These are phyloP conservation scores for Isurus oxyrinchus DNA, from an alignment of 2,113 vertebrate genomes.

Conservation along the genomic window DNA sequence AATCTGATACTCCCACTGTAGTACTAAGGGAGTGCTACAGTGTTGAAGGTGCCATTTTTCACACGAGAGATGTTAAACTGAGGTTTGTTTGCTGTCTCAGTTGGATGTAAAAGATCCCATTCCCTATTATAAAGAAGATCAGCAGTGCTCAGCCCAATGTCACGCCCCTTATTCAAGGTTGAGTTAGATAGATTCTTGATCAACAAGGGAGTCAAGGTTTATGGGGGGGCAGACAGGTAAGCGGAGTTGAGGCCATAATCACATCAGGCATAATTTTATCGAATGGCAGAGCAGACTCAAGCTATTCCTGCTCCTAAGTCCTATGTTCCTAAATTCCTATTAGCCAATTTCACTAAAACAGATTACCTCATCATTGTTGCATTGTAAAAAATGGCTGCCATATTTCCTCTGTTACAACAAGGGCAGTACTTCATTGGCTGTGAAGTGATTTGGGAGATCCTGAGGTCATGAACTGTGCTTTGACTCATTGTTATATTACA, in stretches of 20 bases:
- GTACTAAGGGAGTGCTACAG: neutral
- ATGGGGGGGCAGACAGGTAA: too few relatives aligned
- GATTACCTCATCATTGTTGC: neutral
- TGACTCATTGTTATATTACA: neutral
- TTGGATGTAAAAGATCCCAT: neutral
- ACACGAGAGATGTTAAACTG: neutral
- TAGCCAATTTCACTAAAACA: neutral
- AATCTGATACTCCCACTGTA: neutral
- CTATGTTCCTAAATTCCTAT: too few relatives aligned
- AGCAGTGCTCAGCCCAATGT: neutral
- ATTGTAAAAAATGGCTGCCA: neutral
- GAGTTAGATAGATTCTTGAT: too few relatives aligned
- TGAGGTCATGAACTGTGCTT: neutral
- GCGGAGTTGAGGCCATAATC: too few relatives aligned
- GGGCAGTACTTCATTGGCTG: neutral
- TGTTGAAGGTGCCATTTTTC: neutral
- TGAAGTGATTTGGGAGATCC: neutral
- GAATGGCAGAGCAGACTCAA: too few relatives aligned
- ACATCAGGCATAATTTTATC: too few relatives aligned
- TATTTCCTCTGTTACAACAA: neutral
- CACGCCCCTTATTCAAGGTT: neutral
- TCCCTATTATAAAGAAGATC: neutral
- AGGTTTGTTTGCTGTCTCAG: neutral
- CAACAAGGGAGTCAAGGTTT: too few relatives aligned
- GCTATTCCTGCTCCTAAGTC: too few relatives aligned